phyloP scores from a whole-genome alignment of 2,888 invertebrate species.

The Frankliniella fusca region DNA sequence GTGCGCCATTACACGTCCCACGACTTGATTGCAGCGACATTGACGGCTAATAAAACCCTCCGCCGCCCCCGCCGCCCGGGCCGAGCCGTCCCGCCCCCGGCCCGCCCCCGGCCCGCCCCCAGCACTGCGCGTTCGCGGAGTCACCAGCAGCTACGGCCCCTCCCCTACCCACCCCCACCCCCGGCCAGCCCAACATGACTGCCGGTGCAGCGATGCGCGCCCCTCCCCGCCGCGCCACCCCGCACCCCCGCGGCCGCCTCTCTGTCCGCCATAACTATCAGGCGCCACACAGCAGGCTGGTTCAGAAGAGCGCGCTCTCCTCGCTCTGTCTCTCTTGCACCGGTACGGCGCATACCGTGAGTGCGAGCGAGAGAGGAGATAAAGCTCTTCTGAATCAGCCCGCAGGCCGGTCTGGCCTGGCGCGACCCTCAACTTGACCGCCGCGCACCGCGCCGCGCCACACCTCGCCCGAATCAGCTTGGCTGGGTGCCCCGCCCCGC shows the following conservation, averaged over 20 bases:
- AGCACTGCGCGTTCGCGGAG: neutral
- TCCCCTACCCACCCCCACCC: neutral
- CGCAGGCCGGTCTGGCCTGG: too few relatives aligned
- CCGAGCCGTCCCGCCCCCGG: neutral
- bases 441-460: neutral
- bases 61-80: neutral
- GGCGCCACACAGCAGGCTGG: neutral
- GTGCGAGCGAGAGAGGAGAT: too few relatives aligned
- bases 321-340: too few relatives aligned
- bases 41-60: neutral
- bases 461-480: neutral
- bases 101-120: neutral
- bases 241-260: too few relatives aligned
- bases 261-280: neutral
- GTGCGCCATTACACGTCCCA: neutral
- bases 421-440: neutral
- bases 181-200: neutral
- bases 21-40: constrained; percentile 1
- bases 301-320: too few relatives aligned
- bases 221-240: too few relatives aligned
- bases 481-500: neutral
- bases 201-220: neutral
- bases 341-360: too few relatives aligned
- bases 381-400: too few relatives aligned
- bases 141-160: neutral